These are phyloP conservation scores for Nipponacmea schrenckii DNA, from an alignment of 2,888 invertebrate species.

Conservation along the genomic window DNA sequence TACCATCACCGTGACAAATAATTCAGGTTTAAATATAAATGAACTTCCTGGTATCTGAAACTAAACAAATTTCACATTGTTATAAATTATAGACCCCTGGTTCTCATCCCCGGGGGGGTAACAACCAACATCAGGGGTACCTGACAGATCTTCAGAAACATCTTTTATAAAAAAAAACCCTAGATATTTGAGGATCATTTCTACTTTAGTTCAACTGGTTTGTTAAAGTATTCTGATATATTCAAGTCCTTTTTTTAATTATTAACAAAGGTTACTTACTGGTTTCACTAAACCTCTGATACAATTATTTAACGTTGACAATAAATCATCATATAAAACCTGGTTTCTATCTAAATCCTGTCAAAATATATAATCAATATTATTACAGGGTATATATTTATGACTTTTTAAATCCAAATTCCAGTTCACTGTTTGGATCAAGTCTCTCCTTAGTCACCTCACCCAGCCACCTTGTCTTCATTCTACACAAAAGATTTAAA, in stretches of 20 bases:
- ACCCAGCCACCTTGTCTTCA: not conserved
- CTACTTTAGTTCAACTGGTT: no score
- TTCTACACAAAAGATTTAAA: not conserved
- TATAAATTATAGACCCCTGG: no score
- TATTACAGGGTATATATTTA: not conserved
- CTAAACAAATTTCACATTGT: slow-evolving; percentile 68
- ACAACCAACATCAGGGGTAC: no score
- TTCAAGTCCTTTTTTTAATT: no score
- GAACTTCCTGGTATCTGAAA: slow-evolving; percentile 78
- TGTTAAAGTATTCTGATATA: no score
- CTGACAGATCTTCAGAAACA: no score
- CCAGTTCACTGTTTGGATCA: not conserved
- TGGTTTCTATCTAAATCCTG: slow-evolving; percentile 66
- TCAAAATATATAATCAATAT: not conserved
- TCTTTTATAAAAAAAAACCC: no score
- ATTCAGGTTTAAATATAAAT: slow-evolving; percentile 75
- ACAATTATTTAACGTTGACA: slow-evolving; percentile 61
- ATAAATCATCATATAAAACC: slow-evolving; percentile 66
- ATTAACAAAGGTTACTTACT: slow-evolving; percentile 49
- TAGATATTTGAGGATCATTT: no score
- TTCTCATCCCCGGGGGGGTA: no score
- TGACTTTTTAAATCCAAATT: not conserved
- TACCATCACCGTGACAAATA: slow-evolving; percentile 81
- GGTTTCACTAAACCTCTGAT: slow-evolving; percentile 65
- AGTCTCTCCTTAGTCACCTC: not conserved